A percentile compares a stretch with the other conserved stretches of the same genome.
Conservation (phyloP, 2,113 vertebrate species). For the Sorex fumeus region DNA sequence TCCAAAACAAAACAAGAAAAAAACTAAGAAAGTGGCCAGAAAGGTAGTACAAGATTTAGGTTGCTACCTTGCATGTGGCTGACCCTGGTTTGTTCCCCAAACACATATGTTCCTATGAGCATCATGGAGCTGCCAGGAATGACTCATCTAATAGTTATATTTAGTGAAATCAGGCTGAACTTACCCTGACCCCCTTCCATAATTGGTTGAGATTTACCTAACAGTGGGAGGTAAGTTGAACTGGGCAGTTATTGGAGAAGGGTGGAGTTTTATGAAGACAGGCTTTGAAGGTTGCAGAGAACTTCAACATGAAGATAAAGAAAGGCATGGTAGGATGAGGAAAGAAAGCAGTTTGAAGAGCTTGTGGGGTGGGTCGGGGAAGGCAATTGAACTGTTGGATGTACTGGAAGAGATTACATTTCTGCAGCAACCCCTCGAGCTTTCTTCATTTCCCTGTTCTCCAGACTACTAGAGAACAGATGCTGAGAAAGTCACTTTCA, state of each 20-base stretch:
- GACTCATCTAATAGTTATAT: background rate
- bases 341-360: background rate
- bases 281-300: background rate
- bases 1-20: no score
- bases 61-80: no score
- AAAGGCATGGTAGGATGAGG: background rate
- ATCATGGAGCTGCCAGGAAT: background rate
- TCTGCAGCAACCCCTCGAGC: background rate
- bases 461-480: conserved; percentile 58
- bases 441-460: conserved; percentile 58
- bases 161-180: background rate
- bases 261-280: background rate
- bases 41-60: no score
- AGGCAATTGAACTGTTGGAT: background rate
- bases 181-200: background rate
- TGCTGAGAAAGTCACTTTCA: conserved; percentile 79
- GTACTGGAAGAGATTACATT: background rate
- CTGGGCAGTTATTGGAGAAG: background rate
- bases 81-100: no score
- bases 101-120: background rate
- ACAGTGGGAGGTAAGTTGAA: background rate
- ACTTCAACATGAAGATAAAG: background rate
- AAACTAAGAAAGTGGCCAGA: no score
- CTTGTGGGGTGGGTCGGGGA: background rate
- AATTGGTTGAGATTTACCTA: background rate